Percentiles rank a stretch among this genome's conserved stretches.
phyloP scores from a whole-genome alignment of 2,113 vertebrate genomes.

The Sinocyclocheilus anshuiensis region DNA sequence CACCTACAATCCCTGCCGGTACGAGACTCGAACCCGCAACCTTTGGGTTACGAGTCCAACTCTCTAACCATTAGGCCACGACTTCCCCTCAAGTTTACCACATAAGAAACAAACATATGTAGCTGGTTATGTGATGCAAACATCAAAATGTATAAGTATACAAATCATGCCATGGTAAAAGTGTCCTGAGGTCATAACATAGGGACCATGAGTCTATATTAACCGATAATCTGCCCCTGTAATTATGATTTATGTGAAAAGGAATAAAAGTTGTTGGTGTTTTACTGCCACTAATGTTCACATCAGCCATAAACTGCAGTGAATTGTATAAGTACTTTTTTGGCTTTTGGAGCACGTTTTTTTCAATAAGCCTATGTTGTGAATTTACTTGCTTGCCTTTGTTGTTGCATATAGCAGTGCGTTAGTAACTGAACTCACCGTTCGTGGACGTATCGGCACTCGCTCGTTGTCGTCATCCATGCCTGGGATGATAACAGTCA shows the following conservation, averaged over 20 bases:
- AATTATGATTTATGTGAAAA: neutral
- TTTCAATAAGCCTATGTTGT: slow-evolving; percentile 39
- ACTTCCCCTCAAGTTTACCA: no score
- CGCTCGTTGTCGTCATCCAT: slow-evolving; percentile 80
- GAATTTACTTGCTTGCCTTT: slow-evolving; percentile 19
- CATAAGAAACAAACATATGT: no score
- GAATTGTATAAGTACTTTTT: neutral
- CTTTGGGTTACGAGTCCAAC: no score
- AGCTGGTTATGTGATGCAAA: neutral
- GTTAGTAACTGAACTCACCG: slow-evolving; percentile 67
- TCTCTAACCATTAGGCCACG: no score
- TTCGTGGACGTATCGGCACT: slow-evolving; percentile 82
- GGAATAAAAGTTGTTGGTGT: neutral
- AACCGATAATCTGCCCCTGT: no score
- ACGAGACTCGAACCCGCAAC: no score
- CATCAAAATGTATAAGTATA: neutral
- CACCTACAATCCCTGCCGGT: no score
- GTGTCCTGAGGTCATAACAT: neutral
- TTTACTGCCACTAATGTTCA: neutral
- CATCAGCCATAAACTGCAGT: neutral
- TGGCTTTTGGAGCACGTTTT: neutral
- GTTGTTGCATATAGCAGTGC: neutral
- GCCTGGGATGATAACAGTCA: slow-evolving; percentile 84
- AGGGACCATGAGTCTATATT: neutral
- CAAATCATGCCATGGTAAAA: neutral